Percentiles rank a stretch among this genome's conserved stretches.
phyloP scores from a whole-genome alignment of 2,113 vertebrate genomes.

The Sisor rabdophorus region DNA sequence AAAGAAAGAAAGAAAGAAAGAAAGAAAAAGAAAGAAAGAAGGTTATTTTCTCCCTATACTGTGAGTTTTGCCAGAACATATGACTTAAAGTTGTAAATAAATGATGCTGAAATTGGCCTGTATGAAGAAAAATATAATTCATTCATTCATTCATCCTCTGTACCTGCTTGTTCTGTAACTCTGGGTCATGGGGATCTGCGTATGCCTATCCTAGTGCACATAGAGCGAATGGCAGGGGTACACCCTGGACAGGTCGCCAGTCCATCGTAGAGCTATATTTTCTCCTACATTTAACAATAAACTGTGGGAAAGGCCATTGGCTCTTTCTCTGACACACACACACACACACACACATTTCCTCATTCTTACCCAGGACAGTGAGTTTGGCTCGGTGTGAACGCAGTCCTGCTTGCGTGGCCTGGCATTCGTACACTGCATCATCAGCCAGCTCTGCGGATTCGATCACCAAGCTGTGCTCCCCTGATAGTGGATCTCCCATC shows the following conservation, averaged over 20 bases:
- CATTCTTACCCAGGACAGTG: constrained; percentile 78
- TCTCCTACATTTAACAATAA: constrained; percentile 41
- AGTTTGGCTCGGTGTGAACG: constrained; percentile 81
- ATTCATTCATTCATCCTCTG: too few species aligned
- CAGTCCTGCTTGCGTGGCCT: constrained; percentile 83
- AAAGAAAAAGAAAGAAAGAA: neutral
- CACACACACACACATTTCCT: constrained; percentile 3
- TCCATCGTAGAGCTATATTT: too few species aligned
- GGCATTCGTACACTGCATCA: constrained; percentile 85
- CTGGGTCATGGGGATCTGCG: too few species aligned
- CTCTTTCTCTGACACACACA: constrained; percentile 16
- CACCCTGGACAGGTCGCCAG: too few species aligned
- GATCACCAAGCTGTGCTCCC: constrained; percentile 85
- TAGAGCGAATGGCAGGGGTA: too few species aligned
- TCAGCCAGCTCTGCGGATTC: constrained; percentile 79
- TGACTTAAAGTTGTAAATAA: constrained; percentile 55
- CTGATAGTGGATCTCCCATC: constrained; percentile 74
- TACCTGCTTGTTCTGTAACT: too few species aligned
- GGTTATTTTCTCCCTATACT: constrained; percentile 21
- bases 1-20: neutral
- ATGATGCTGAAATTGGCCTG: constrained; percentile 52
- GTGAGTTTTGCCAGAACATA: constrained; percentile 45
- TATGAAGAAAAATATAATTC: too few species aligned
- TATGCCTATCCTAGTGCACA: too few species aligned
- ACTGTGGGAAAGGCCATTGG: neutral